Conservation (phyloP, 2,888 invertebrate genomes). For the Phragmatobia fuliginosa region DNA sequence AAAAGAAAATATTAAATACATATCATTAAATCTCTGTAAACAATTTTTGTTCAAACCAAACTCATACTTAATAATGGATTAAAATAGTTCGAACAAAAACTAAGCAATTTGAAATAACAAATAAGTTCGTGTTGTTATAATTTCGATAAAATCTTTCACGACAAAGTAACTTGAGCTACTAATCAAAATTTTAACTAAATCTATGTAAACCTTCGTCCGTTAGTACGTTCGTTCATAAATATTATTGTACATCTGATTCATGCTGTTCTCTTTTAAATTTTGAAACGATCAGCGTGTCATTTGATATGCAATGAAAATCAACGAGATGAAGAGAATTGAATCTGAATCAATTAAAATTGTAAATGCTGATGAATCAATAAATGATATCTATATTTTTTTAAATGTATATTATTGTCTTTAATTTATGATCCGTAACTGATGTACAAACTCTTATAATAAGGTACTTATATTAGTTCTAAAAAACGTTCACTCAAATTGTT, state of each 20-base stretch:
- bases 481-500: too few relatives aligned
- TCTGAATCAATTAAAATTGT: not conserved
- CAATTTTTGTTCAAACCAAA: too few relatives aligned
- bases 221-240: slow-evolving; percentile 14
- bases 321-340: not conserved
- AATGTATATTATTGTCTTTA: not conserved
- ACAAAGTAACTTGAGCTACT: slow-evolving; percentile 42
- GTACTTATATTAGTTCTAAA: too few relatives aligned
- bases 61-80: slow-evolving; percentile 27
- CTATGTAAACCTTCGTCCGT: slow-evolving; percentile 21
- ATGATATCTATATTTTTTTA: not conserved
- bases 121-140: slow-evolving; percentile 54
- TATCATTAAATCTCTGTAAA: too few relatives aligned
- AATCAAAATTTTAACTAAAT: slow-evolving; percentile 41
- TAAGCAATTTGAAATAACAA: slow-evolving; percentile 47
- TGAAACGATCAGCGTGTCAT: not conserved
- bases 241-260: slow-evolving; percentile 20
- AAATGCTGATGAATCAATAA: not conserved
- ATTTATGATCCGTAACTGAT: not conserved
- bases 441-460: too few relatives aligned
- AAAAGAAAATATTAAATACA: slow-evolving; percentile 25
- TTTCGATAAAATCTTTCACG: slow-evolving; percentile 51
- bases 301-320: not conserved
- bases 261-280: slow-evolving; percentile 2
- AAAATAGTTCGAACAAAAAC: slow-evolving; percentile 32